Percentiles rank a stretch among this genome's conserved stretches.
Evolutionary conservation across 2,797 vertebrate species (phyloP).

Genomic region (Babyrousa celebensis): DNA sequence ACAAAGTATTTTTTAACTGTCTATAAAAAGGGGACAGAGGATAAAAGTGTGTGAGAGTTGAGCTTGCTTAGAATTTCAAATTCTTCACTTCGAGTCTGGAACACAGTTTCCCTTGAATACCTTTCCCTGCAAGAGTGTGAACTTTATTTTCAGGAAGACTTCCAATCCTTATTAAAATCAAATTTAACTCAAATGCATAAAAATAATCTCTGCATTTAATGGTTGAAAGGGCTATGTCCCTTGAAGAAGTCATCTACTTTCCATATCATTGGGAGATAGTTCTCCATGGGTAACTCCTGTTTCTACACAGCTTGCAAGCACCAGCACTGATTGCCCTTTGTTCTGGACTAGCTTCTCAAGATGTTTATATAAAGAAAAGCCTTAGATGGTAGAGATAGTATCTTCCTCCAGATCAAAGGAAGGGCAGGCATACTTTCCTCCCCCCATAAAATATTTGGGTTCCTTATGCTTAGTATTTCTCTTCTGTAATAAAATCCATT

Average conservation of each 20-base stretch:
- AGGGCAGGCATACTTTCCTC: not conserved
- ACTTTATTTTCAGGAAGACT: conserved; percentile 9
- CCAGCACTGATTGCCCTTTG: not conserved
- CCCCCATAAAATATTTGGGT: not conserved
- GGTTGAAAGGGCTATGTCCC: not conserved
- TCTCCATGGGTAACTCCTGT: not conserved
- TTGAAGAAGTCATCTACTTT: not conserved
- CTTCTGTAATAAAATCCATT: not conserved
- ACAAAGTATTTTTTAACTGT: not conserved
- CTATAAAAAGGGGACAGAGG: not conserved
- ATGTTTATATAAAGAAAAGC: not conserved
- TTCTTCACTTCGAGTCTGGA: not conserved
- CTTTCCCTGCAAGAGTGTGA: not conserved
- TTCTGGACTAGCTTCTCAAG: not conserved
- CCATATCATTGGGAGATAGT: not conserved
- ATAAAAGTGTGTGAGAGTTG: not conserved
- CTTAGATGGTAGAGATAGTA: not conserved
- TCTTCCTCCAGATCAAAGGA: not conserved
- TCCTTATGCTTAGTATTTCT: not conserved
- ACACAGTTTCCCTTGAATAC: not conserved
- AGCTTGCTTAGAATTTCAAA: not conserved
- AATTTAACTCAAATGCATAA: not conserved
- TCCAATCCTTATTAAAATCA: not conserved
- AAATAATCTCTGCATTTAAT: not conserved
- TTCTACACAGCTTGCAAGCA: not conserved